phyloP scores from a whole-genome alignment of 2,888 invertebrate species.

The Allygus modestus region DNA sequence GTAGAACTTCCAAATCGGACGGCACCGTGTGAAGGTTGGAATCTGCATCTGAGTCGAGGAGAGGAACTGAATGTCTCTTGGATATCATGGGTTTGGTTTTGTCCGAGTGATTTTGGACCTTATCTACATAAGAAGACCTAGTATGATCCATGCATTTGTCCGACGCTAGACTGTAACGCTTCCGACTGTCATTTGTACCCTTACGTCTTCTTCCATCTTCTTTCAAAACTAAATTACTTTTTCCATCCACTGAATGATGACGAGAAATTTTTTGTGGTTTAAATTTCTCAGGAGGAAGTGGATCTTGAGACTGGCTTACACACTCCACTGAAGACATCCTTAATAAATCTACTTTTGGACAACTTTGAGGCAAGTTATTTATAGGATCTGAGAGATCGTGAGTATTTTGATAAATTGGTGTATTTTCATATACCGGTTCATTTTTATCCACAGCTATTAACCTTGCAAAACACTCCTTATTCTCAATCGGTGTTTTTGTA shows the following conservation, averaged over 20 bases:
- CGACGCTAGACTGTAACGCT: slow-evolving; percentile 51
- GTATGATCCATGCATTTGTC: slow-evolving; percentile 65
- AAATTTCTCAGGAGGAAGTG: slow-evolving; percentile 68
- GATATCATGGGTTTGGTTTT: slow-evolving; percentile 29
- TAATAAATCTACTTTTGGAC: slow-evolving; percentile 67
- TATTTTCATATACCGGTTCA: slow-evolving; percentile 67
- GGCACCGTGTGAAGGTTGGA: slow-evolving; percentile 80
- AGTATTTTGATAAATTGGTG: slow-evolving; percentile 56
- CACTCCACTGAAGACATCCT: slow-evolving; percentile 70
- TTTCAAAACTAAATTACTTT: slow-evolving; percentile 17
- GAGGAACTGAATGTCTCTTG: slow-evolving; percentile 60
- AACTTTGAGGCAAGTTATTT: slow-evolving; percentile 13
- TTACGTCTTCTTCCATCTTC: slow-evolving; percentile 55
- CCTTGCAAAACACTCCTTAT: slow-evolving; percentile 48
- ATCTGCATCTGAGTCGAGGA: slow-evolving; percentile 74
- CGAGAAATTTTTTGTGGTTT: slow-evolving; percentile 63
- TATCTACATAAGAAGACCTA: slow-evolving; percentile 68
- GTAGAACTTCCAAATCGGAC: slow-evolving; percentile 79
- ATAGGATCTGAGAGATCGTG: slow-evolving; percentile 53
- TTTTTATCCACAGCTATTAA: slow-evolving; percentile 36
- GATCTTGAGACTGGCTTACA: slow-evolving; percentile 68
- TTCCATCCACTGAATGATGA: slow-evolving; percentile 61
- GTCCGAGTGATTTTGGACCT: slow-evolving; percentile 56
- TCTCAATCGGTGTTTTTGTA: slow-evolving; percentile 39
- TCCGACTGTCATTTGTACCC: slow-evolving; percentile 46